Evolutionary conservation across 2,797 vertebrate species (phyloP), one percentile per base, ranked within the genome.

Genomic region (Scarus forsteni): DNA sequence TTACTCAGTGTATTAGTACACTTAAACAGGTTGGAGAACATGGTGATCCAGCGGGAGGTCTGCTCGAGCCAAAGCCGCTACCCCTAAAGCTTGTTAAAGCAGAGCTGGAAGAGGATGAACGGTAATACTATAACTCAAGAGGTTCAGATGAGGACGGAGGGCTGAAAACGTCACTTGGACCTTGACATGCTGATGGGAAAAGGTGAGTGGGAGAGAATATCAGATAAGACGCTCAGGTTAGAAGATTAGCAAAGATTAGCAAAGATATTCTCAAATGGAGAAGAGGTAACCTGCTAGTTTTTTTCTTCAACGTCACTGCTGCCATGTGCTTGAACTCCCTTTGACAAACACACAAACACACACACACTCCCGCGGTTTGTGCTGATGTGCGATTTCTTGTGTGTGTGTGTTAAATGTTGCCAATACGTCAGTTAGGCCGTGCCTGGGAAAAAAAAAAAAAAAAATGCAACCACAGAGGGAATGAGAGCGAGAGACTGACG

Each of bases 371-470:
- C 64, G 38, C 67, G 44, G 58, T 35, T 34, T 19, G 15, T 42
- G 48, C 27, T 19, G 13, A 27, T 50, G 60, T 52, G 56, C 43
- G 69, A 79, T 68, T 82, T 81, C 56, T 69, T 42, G 55, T 48
- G 55, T 50, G 60, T 60, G 68, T 63, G 73, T 60, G 69, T 79
- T 74, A 64, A 80, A 81, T 77, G 70, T 64, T 84, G 82, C 76
- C 63, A 54, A 55, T 80, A 75, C 73, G 77, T 90, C 84, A 89
- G 64, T 70, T 14, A 51, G 77, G 60, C 77, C 60, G 55, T 61
- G 73, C 81, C 77, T 83, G 85, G 80, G 84, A 85, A 88, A 80
- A 27, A 27, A 27, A 27, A 27, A 27, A 27, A 77, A 86, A 88
- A 80, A 77, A 59, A 56, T 54, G 61, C 27, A 0, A 19, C 65